phyloP scores from a whole-genome alignment of 2,888 invertebrate genomes.

The Drosophila anomalata region DNA sequence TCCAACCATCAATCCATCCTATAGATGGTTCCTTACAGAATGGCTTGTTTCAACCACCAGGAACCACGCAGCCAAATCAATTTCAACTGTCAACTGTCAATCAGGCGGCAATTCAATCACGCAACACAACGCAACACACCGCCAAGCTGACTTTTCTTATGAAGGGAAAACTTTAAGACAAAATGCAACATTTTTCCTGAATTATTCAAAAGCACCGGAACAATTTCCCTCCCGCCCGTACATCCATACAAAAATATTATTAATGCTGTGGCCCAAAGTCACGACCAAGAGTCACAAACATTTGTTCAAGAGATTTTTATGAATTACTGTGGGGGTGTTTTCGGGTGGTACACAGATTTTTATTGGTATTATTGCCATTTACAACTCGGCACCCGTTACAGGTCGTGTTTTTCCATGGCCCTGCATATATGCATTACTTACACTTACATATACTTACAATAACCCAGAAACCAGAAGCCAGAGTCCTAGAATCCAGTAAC shows the following conservation, averaged over 20 bases:
- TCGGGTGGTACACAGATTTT: conserved; percentile 62
- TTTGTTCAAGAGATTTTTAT: conserved; percentile 76
- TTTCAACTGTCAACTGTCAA: conserved; percentile 82
- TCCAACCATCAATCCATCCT: conserved; percentile 8
- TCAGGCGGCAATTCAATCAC: conserved; percentile 81
- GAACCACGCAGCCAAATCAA: conserved; percentile 68
- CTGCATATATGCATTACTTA: conserved; percentile 40
- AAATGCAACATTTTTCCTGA: conserved; percentile 7
- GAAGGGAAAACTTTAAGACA: neutral
- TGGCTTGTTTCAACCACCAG: conserved; percentile 54
- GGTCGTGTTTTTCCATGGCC: conserved; percentile 2
- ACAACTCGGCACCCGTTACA: conserved; percentile 48
- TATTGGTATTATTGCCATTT: conserved; percentile 70
- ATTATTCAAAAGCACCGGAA: conserved; percentile 37
- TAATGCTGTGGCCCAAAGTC: conserved; percentile 45
- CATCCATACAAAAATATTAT: conserved; percentile 19
- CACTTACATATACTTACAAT: neutral
- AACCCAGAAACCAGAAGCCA: conserved; percentile 11
- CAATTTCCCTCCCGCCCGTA: neutral
- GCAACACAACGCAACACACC: conserved; percentile 30
- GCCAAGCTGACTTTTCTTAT: neutral
- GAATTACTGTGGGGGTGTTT: conserved; percentile 54
- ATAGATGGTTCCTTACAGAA: neutral
- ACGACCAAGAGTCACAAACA: conserved; percentile 56
- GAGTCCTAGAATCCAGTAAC: conserved; percentile 15